A percentile compares a stretch with the other conserved stretches of the same genome.
phyloP scores from a whole-genome alignment of 1,140 invertebrate genomes.

The Conus ventricosus region DNA sequence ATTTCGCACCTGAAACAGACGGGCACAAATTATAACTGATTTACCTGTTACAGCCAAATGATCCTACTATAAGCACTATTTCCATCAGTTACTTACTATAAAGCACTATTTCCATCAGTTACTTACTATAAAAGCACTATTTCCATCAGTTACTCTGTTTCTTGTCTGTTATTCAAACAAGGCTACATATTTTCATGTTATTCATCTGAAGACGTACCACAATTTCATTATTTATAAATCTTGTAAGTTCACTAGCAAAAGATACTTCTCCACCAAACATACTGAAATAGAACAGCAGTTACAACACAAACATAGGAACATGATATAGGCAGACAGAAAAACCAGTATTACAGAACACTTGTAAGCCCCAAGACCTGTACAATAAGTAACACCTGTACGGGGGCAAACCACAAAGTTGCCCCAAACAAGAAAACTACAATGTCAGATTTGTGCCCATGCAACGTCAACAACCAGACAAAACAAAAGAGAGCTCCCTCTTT shows the following conservation, averaged over 20 bases:
- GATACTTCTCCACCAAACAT: background rate
- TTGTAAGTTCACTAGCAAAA: background rate
- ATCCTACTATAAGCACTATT: background rate
- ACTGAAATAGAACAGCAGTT: background rate
- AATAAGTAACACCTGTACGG: too few species aligned
- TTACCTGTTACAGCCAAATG: background rate
- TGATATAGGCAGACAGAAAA: background rate
- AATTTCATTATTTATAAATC: too few species aligned
- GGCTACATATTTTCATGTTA: background rate
- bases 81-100: too few species aligned
- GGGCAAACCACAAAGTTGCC: too few species aligned
- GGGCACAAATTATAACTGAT: background rate
- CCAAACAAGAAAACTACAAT: too few species aligned
- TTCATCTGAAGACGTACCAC: background rate
- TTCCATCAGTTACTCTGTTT: too few species aligned
- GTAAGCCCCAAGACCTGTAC: too few species aligned
- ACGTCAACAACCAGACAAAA: too few species aligned
- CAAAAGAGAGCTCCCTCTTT: too few species aligned
- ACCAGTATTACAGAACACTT: background rate
- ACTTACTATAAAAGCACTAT: background rate
- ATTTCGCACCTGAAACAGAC: slow-evolving; percentile 67
- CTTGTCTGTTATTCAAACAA: background rate
- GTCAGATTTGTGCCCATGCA: too few species aligned
- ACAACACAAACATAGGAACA: background rate
- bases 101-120: background rate